Evolutionary conservation across 2,797 vertebrate genomes (phyloP).

Genomic region (Myotis planiceps): DNA sequence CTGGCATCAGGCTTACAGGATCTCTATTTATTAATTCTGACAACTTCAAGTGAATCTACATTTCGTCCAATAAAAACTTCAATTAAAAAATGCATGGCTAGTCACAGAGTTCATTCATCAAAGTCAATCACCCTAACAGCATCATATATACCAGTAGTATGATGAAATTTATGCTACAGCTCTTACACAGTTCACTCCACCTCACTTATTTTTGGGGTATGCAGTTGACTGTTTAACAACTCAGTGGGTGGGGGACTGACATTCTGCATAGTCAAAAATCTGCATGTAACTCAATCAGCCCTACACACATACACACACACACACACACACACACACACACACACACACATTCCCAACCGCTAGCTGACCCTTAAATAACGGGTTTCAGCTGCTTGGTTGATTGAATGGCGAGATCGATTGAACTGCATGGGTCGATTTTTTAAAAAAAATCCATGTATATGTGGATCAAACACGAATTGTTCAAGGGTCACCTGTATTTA

Average conservation of each 20-base stretch:
- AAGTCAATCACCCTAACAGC: neutral
- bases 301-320: neutral
- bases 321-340: too few species aligned
- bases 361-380: neutral
- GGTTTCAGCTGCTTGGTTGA: neutral
- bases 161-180: constrained; percentile 16
- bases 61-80: constrained; percentile 8
- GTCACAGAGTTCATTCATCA: neutral
- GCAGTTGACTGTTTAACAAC: neutral
- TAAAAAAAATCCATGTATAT: neutral
- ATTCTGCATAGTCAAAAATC: neutral
- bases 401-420: neutral
- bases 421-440: neutral
- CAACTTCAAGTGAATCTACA: neutral
- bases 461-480: neutral
- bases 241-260: neutral
- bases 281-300: neutral
- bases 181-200: neutral
- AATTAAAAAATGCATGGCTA: constrained; percentile 4
- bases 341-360: neutral
- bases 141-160: neutral
- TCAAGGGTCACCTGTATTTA: neutral
- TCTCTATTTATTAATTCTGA: constrained; percentile 42
- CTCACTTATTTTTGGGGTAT: neutral
- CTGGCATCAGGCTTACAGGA: neutral